Conservation (phyloP, 2,113 vertebrate species). For the Cyrtonyx montezumae region DNA sequence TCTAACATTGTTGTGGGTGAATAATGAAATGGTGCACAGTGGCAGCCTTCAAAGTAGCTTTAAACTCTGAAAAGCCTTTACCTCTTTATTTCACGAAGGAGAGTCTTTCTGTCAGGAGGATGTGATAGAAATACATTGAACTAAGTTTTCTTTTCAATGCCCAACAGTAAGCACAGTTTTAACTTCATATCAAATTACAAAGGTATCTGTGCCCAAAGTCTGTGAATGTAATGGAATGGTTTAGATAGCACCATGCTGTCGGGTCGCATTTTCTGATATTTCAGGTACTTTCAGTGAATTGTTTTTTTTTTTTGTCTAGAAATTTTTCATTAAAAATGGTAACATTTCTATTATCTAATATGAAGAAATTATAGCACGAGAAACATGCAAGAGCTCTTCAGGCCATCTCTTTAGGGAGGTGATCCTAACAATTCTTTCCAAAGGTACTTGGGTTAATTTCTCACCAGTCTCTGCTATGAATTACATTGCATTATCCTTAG, state of each 20-base stretch:
- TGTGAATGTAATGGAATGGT: background rate
- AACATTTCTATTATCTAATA: background rate
- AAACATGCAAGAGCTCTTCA: background rate
- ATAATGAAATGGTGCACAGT: background rate
- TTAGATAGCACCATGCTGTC: background rate
- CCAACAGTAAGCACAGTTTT: background rate
- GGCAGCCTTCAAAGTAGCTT: background rate
- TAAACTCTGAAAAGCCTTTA: background rate
- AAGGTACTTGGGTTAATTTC: background rate
- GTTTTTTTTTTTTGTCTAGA: background rate
- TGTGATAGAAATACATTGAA: rapidly evolving
- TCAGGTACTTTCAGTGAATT: background rate
- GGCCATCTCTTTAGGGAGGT: background rate
- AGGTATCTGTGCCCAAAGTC: background rate
- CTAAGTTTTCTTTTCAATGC: background rate
- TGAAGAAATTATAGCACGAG: background rate
- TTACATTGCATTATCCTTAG: background rate
- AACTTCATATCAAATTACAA: background rate
- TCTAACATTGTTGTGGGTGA: background rate
- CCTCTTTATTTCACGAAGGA: background rate
- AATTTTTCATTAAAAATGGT: background rate
- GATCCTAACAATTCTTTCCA: background rate
- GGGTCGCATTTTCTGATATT: background rate
- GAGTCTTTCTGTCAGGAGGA: background rate
- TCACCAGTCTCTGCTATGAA: background rate